Conservation (phyloP, 2,888 invertebrate genomes). For the Buathra laborator region DNA sequence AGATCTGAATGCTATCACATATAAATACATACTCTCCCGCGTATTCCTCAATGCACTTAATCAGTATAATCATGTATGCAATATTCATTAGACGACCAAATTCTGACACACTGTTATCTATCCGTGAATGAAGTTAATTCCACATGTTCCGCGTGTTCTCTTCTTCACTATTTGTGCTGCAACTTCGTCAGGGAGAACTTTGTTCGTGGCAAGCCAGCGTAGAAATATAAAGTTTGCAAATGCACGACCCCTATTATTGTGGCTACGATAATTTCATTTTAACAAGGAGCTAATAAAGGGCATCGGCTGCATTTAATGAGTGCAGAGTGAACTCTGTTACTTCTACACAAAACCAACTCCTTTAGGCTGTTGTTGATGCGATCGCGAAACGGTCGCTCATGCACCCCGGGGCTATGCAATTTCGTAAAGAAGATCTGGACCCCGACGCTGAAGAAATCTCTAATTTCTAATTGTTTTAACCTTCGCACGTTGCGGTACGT, state of each 20-base stretch:
- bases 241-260: not conserved
- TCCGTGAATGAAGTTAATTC: not conserved
- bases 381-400: constrained; percentile 8
- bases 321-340: not conserved
- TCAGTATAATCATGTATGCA: not conserved
- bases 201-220: not conserved
- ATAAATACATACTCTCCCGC: not conserved
- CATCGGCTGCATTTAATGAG: not conserved
- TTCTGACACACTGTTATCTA: not conserved
- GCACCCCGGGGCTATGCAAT: constrained; percentile 33
- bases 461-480: constrained; percentile 57
- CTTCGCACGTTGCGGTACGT: constrained; percentile 36
- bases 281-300: not conserved
- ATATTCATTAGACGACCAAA: not conserved
- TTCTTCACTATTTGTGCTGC: not conserved
- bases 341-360: constrained; percentile 12
- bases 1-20: not conserved
- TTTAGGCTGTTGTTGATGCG: not conserved
- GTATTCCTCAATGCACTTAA: not conserved
- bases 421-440: constrained; percentile 54
- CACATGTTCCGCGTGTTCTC: not conserved
- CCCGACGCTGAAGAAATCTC: constrained; percentile 53
- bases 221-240: not conserved
- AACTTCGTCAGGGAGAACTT: not conserved
- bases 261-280: not conserved